Conservation (phyloP, 2,888 invertebrate genomes). For the Dorcus hopei region DNA sequence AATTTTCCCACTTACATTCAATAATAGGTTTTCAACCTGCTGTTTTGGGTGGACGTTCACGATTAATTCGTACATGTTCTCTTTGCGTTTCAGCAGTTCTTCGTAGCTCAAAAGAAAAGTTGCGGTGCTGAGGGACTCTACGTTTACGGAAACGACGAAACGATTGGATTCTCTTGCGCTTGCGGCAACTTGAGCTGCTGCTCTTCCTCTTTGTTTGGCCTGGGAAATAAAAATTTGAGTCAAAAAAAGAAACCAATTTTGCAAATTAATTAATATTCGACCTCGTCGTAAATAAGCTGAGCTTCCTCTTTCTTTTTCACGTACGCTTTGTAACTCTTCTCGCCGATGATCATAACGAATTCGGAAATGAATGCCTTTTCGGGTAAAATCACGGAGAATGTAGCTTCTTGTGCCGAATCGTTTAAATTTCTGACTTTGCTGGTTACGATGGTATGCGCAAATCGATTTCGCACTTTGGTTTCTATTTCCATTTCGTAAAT, state of each 20-base stretch:
- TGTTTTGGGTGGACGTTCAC: slow-evolving; percentile 68
- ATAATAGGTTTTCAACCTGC: slow-evolving; percentile 60
- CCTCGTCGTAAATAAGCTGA: slow-evolving; percentile 49
- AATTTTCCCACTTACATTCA: slow-evolving; percentile 44
- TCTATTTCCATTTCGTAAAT: slow-evolving; percentile 61
- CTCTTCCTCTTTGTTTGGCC: slow-evolving; percentile 58
- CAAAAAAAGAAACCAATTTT: too few relatives aligned
- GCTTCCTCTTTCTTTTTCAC: slow-evolving; percentile 65
- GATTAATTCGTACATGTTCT: slow-evolving; percentile 65
- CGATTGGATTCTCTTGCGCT: slow-evolving; percentile 69
- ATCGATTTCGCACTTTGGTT: slow-evolving; percentile 63
- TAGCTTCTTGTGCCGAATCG: slow-evolving; percentile 58
- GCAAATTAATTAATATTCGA: slow-evolving; percentile 12
- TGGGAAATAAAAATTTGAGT: slow-evolving; percentile 25
- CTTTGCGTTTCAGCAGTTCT: slow-evolving; percentile 62
- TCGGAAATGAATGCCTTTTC: slow-evolving; percentile 69
- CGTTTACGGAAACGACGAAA: slow-evolving; percentile 66
- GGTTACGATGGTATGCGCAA: slow-evolving; percentile 62
- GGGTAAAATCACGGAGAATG: slow-evolving; percentile 64
- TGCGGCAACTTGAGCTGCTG: slow-evolving; percentile 60
- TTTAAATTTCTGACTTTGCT: slow-evolving; percentile 64
- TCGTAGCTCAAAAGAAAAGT: slow-evolving; percentile 72
- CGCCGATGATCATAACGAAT: slow-evolving; percentile 64
- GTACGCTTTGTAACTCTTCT: slow-evolving; percentile 62
- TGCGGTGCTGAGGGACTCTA: slow-evolving; percentile 61